Percentiles rank a stretch among this genome's conserved stretches.
These are phyloP conservation scores for Pseudopipra pipra DNA, from an alignment of 2,113 vertebrate species.

Conservation along the genomic window DNA sequence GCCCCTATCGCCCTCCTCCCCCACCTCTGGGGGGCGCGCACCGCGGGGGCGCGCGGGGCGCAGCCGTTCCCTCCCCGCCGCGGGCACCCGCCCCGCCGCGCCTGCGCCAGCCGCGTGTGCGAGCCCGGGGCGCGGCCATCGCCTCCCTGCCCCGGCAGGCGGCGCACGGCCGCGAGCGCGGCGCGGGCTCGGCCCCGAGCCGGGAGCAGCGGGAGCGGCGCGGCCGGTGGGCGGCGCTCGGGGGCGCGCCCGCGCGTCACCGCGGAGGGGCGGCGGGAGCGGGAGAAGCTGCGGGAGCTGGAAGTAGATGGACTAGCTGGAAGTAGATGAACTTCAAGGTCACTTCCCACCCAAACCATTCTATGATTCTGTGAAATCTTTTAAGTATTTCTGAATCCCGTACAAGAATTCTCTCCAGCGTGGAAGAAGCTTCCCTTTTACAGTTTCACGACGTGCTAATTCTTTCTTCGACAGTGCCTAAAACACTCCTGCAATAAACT, in stretches of 20 bases:
- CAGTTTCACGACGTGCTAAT: fast-evolving
- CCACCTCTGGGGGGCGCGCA: too few species aligned
- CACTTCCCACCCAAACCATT: background rate
- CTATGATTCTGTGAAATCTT: background rate
- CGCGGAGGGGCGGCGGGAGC: conserved; percentile 3
- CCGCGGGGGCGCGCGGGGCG: too few species aligned
- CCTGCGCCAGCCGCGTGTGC: too few species aligned
- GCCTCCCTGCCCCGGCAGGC: too few species aligned
- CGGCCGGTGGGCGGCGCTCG: background rate
- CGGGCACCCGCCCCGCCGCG: too few species aligned
- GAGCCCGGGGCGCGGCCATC: too few species aligned
- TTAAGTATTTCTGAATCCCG: background rate
- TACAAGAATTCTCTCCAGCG: background rate
- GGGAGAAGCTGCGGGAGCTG: background rate
- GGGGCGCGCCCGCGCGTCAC: background rate
- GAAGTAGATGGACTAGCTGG: background rate
- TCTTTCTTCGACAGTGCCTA: fast-evolving
- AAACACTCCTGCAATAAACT: background rate
- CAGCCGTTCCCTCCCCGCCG: too few species aligned
- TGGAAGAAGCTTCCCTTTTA: background rate
- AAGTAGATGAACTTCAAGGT: background rate
- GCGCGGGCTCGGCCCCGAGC: too few species aligned
- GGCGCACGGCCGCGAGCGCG: too few species aligned
- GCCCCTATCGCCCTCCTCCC: too few species aligned
- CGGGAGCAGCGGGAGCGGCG: background rate